Evolutionary conservation across 2,797 vertebrate genomes (phyloP).

Genomic region (Liasis olivaceus): DNA sequence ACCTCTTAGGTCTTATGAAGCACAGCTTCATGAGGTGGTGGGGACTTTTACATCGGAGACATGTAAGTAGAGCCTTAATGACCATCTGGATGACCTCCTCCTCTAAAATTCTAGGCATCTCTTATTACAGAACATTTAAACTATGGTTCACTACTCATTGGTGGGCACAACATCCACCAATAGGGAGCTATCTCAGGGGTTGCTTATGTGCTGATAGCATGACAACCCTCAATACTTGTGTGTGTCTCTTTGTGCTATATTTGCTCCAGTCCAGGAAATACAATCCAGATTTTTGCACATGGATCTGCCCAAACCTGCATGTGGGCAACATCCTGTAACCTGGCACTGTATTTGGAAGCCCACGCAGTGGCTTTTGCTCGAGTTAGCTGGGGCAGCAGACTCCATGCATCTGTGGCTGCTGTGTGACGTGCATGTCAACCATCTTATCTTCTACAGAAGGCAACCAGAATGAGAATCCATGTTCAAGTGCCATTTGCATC

Average conservation of each 20-base stretch:
- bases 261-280: conserved; percentile 3
- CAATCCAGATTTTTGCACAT: neutral
- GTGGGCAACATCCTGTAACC: conserved; percentile 23
- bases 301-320: neutral
- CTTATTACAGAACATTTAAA: neutral
- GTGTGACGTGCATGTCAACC: neutral
- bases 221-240: neutral
- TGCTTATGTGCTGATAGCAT: neutral
- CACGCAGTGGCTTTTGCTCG: neutral
- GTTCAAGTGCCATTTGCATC: neutral
- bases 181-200: neutral
- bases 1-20: neutral
- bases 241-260: neutral
- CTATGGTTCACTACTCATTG: neutral
- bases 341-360: neutral
- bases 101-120: neutral
- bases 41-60: neutral
- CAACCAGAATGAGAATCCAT: neutral
- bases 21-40: neutral
- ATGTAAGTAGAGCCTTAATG: neutral
- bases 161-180: neutral
- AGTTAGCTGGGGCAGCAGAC: neutral
- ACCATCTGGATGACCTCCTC: neutral
- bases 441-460: neutral
- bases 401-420: neutral